phyloP scores from a whole-genome alignment of 2,797 vertebrate species.

The Emydoidea blandingii region DNA sequence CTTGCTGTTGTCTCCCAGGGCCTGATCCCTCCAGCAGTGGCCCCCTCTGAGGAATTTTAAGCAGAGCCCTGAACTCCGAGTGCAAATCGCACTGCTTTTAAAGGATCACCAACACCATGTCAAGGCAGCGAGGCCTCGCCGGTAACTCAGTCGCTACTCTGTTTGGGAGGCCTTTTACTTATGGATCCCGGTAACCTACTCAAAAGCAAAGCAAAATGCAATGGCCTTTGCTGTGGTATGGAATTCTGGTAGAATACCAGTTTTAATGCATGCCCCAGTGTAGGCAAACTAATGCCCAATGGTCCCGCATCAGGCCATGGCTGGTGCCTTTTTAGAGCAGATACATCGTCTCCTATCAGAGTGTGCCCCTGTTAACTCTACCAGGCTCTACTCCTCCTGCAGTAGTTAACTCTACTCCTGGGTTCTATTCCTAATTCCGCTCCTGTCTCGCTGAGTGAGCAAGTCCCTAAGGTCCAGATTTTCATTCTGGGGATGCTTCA shows the following conservation, averaged over 20 bases:
- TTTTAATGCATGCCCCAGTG: accelerated
- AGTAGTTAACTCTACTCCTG: too few relatives aligned
- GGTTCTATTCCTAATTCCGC: neutral
- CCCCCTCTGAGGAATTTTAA: neutral
- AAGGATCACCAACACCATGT: neutral
- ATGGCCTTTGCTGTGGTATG: neutral
- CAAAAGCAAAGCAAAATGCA: neutral
- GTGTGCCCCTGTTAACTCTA: neutral
- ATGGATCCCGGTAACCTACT: accelerated
- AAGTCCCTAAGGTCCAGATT: neutral
- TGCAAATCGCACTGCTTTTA: neutral
- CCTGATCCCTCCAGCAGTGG: neutral
- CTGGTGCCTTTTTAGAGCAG: neutral
- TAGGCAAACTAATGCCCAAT: neutral
- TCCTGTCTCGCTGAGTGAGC: neutral
- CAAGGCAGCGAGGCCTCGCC: neutral
- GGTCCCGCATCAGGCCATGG: neutral
- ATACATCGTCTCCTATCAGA: accelerated
- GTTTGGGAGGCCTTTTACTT: neutral
- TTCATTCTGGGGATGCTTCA: neutral
- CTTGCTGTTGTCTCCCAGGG: neutral
- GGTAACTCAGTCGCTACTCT: neutral
- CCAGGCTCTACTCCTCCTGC: neutral
- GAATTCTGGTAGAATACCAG: neutral
- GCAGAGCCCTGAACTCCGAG: accelerated